Evolutionary conservation across 2,888 invertebrate genomes (phyloP), one percentile per base, ranked within the genome.

Genomic region (Amaurobius ferox): DNA sequence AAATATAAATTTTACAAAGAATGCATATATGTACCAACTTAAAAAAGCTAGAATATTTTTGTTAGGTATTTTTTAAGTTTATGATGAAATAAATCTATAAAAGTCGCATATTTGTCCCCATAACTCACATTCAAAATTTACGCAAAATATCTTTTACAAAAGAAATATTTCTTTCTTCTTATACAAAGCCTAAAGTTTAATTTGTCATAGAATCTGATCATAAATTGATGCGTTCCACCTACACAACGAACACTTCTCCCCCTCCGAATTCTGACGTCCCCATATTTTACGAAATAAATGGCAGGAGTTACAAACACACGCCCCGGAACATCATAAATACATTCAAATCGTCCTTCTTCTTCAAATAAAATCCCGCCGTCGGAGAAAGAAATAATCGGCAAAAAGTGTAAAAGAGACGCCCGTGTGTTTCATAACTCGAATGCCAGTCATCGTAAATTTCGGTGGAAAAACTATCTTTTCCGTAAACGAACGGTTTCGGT

Each of bases 401-500:
- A 35, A 9, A 16, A 23, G 55, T 3, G 55, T 23, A 23, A 55
- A 6, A 23, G 23, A 55, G 6, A 55, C 23, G 16, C 23, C 55
- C 3, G 5, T 55, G 19, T 55, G 55, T 55, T 55, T 55, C 55
- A 55, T 55, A 55, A 55, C 55, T 55, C 16, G 55, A 55, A 23
- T 23, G 23, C 55, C 23, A 55, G 55, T 23, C 23, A 55, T 23
- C 55, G 23, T 55, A 55, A 55, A 55, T 55, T 55, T 2, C 0
- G 9, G 55, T 44, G 26, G 48, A 61, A 55, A 77, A 29, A 55
- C 29, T 19, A 35, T 61, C 39, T 39, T 73, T 73, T 68, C 66
- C 29, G 61, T 32, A 74, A 74, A 29, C 68, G 61, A 73, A 68
- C 80, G 74, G 67, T 80, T 68, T 73, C 28, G 48, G 61, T 68